Evolutionary conservation across 2,113 vertebrate genomes (phyloP).

Genomic region (Rhinogobius similis): DNA sequence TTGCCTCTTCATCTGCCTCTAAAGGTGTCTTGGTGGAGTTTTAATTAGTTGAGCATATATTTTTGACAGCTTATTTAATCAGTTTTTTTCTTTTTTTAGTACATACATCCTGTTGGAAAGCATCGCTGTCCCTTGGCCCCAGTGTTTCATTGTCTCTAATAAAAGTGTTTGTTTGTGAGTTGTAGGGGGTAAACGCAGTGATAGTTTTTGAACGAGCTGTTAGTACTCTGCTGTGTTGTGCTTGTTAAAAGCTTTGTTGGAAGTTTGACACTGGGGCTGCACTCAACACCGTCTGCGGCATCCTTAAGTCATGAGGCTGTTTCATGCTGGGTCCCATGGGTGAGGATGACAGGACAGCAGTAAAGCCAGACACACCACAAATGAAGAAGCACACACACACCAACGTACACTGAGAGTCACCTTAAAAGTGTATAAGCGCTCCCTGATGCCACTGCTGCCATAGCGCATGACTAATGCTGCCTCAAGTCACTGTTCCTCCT

Average conservation of each 20-base stretch:
- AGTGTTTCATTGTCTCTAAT: constrained; percentile 39
- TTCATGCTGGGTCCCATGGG: constrained; percentile 62
- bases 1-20: constrained; percentile 7
- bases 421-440: constrained; percentile 71
- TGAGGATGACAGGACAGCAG: constrained; percentile 61
- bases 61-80: constrained; percentile 13
- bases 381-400: constrained; percentile 29
- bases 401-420: constrained; percentile 53
- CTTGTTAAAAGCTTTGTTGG: constrained; percentile 71
- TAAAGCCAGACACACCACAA: constrained; percentile 62
- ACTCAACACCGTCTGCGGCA: constrained; percentile 39
- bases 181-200: constrained; percentile 44
- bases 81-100: constrained; percentile 15
- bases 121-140: constrained; percentile 34
- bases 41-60: constrained; percentile 62
- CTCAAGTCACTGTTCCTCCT: constrained; percentile 65
- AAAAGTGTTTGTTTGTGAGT: constrained; percentile 55
- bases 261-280: constrained; percentile 63
- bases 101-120: constrained; percentile 10
- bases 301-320: constrained; percentile 66
- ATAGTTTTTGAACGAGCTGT: constrained; percentile 60
- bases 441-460: constrained; percentile 64
- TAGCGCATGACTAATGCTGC: constrained; percentile 74
- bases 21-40: constrained; percentile 21
- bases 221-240: constrained; percentile 53